Evolutionary conservation across 2,888 invertebrate species (phyloP), one percentile per base, ranked within the genome.

Genomic region (Lymantria dispar): DNA sequence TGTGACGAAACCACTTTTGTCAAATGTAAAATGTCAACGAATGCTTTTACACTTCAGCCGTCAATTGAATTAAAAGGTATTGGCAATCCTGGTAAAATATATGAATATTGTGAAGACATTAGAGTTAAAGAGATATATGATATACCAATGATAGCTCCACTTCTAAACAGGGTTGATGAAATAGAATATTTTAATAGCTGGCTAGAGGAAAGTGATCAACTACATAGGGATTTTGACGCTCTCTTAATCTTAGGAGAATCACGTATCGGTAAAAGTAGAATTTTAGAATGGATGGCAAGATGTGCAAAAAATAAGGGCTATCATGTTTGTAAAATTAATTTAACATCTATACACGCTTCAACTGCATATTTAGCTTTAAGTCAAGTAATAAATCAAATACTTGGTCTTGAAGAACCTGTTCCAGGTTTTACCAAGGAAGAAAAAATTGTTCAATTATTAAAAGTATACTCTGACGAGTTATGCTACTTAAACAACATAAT

Each of bases 1-100:
- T 94, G 94, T 58, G 94, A 94, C 58, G 92, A 92, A 68, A 80
- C 87, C n/a, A 93, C 94, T 0, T 88, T 89, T 47, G 78, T 93
- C 30, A 89, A 92, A 73, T 93, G 93, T 59, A 90, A 90, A 73
- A 81, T 94, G 70, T 88, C 89, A 0, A 75, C 78, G 13, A 85
- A 86, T 47, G 83, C 85, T 30, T 94, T 94, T 69, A 87, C 87
- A 43, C 75, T 92, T 11, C 92, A 92, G 70, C 91, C 92, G 3
- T 70, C 82, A 39, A 89, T 83, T 39, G 78, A 85, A 52, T 72
- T 94, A 7, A 92, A 92, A 71, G 93, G 92, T 13, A 91, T 93
- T 14, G 76, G 79, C 29, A 79, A 89, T 40, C 85, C 91, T 7
- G 93, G 91, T 7, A 91, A 92, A 68, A 91, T 94, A 58, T 94